A percentile compares a stretch with the other conserved stretches of the same genome.
phyloP scores from a whole-genome alignment of 2,888 invertebrate species.

The Autographa gamma region DNA sequence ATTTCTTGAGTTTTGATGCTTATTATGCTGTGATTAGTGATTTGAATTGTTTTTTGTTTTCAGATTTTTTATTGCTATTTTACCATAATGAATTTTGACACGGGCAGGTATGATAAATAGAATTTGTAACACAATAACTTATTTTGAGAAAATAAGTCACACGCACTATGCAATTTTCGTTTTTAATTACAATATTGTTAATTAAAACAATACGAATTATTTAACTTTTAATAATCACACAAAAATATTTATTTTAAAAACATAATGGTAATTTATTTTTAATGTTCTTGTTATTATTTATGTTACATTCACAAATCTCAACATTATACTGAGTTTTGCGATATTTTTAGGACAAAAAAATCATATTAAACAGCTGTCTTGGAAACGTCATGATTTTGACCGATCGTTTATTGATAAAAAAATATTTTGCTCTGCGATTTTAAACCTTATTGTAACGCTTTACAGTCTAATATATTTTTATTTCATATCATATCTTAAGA shows the following conservation, averaged over 20 bases:
- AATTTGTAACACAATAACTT: background rate
- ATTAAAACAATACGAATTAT: constrained; percentile 50
- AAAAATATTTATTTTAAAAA: constrained; percentile 48
- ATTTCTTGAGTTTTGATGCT: background rate
- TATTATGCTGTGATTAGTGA: background rate
- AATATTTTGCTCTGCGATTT: constrained; percentile 5
- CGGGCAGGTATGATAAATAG: background rate
- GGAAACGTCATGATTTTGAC: constrained; percentile 30
- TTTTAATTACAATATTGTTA: constrained; percentile 47
- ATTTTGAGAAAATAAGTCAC: background rate
- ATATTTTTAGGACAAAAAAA: constrained; percentile 19
- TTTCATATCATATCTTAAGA: constrained; percentile 21
- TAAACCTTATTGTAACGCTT: constrained; percentile 14
- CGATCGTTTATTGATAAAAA: constrained; percentile 26
- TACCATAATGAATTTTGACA: background rate
- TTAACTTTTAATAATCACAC: constrained; percentile 39
- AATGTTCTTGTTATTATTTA: constrained; percentile 16
- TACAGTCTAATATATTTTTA: background rate
- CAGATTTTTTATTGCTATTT: background rate
- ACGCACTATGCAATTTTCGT: background rate
- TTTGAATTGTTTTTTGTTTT: background rate
- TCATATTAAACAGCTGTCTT: constrained; percentile 21
- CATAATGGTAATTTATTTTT: constrained; percentile 26
- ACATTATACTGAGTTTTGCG: constrained; percentile 22
- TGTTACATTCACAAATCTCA: constrained; percentile 26